Base-by-base conservation (phyloP, 2,888 invertebrate species). In the Herminia tarsipennalis region DNA sequence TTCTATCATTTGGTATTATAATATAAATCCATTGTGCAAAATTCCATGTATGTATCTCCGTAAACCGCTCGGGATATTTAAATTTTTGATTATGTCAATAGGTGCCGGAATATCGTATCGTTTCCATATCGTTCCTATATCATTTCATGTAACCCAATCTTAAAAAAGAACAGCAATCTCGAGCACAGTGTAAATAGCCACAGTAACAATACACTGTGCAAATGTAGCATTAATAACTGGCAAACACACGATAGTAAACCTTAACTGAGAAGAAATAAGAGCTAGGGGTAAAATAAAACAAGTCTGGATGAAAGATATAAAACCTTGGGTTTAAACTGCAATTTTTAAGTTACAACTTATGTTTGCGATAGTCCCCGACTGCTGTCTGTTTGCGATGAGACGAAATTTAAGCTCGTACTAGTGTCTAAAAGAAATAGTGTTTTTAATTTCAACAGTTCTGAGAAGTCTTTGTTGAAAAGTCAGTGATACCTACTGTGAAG, bases 151-250 rank as follows among this genome's bases (percentile, higher is more conserved):
- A 18, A 42, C 34, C 32, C 36, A 41, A 25, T 29, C 41, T 42
- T 39, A 41, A 54, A 66, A 66, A 65, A 56, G 51, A 51, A 39
- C 50, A 56, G 55, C 60, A 61, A 66, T 61, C 56, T 59, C 51
- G 46, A 60, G 61, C 36, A 53, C 65, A 56, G 59, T 53, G 64
- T 57, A 72, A 72, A 72, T 70, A 72, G 39, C 43, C 46, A 29
- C 49, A 51, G 70, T 70, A 70, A 72, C 67, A 70, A 72, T 70
- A 67, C 58, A 59, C 64, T 57, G 36, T 53, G 49, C 45, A 69
- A 71, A 69, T 56, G 37, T 53, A 43, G 46, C 47, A 54, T 53
- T 63, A 49, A 47, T 57, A 67, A 53, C 24, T 47, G 25, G 25
- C 24, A 37, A 25, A 16, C 51, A 50, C 14, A 49, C 42, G 40